These are phyloP conservation scores for Pteronotus mesoamericanus DNA, from an alignment of 2,797 vertebrate species.

Conservation along the genomic window DNA sequence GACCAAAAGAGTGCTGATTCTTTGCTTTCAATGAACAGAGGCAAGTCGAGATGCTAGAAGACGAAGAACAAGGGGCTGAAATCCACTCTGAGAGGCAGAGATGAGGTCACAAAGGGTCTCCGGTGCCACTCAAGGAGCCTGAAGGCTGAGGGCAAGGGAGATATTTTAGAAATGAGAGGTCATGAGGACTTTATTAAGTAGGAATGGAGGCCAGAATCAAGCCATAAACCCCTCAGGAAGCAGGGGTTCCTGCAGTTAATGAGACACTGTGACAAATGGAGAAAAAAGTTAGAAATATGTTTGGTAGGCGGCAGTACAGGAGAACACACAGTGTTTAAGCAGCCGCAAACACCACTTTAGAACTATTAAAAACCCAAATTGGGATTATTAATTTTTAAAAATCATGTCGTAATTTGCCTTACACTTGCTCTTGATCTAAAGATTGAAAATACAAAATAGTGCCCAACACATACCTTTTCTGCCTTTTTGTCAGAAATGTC, in stretches of 20 bases:
- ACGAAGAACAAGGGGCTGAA: background rate
- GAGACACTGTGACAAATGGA: background rate
- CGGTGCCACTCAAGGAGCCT: background rate
- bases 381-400: background rate
- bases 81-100: background rate
- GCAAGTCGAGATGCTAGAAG: background rate
- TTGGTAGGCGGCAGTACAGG: background rate
- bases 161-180: background rate
- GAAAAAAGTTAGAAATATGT: background rate
- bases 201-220: background rate
- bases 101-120: background rate
- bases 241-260: background rate
- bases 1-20: background rate
- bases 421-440: background rate
- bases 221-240: background rate
- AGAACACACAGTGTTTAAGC: background rate
- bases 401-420: background rate
- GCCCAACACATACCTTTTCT: constrained; percentile 89
- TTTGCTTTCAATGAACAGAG: background rate
- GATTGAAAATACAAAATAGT: background rate
- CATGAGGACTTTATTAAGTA: background rate
- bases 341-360: background rate
- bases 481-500: constrained; percentile 98
- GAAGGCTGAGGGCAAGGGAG: background rate
- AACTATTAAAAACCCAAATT: background rate